Percentiles rank a stretch among this genome's conserved stretches.
These are phyloP conservation scores for Seira sanloemensis DNA, from an alignment of 2,888 invertebrate genomes.

Conservation along the genomic window DNA sequence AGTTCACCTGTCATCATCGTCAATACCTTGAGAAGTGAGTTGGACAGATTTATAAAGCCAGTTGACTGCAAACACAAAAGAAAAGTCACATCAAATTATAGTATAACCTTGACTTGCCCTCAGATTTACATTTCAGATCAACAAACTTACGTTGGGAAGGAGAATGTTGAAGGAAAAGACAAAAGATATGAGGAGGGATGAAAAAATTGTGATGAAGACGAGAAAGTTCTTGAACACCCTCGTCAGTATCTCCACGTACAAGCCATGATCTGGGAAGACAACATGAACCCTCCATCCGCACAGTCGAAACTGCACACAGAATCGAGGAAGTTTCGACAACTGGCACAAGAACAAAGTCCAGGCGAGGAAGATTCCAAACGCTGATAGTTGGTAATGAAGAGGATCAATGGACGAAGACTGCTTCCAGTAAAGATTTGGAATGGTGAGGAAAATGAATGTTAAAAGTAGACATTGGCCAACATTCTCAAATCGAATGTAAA, in stretches of 20 bases:
- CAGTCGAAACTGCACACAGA: conserved; percentile 28
- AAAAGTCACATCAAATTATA: not conserved
- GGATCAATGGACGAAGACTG: conserved; percentile 23
- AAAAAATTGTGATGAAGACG: conserved; percentile 66
- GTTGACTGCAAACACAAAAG: conserved; percentile 43
- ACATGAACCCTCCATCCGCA: conserved; percentile 33
- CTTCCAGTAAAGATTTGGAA: conserved; percentile 49
- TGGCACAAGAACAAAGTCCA: conserved; percentile 66
- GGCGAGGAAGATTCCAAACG: conserved; percentile 65
- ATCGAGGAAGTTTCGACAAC: conserved; percentile 60
- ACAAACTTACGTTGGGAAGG: conserved; percentile 61
- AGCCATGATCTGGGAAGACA: conserved; percentile 61
- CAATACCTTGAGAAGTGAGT: conserved; percentile 55
- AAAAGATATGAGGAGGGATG: conserved; percentile 62
- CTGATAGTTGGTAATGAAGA: conserved; percentile 60
- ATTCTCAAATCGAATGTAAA: conserved; percentile 63
- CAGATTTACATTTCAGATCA: not conserved
- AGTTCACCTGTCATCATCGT: conserved; percentile 67
- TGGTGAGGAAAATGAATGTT: conserved; percentile 53
- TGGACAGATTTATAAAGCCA: conserved; percentile 56
- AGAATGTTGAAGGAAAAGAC: conserved; percentile 66
- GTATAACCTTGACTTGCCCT: not conserved
- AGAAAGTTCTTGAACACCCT: conserved; percentile 67
- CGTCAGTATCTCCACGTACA: conserved; percentile 62
- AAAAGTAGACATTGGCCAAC: conserved; percentile 63